Evolutionary conservation across 1,140 invertebrate genomes (phyloP), one percentile per base, ranked within the genome.

Genomic region (Diachasmimorpha longicaudata): DNA sequence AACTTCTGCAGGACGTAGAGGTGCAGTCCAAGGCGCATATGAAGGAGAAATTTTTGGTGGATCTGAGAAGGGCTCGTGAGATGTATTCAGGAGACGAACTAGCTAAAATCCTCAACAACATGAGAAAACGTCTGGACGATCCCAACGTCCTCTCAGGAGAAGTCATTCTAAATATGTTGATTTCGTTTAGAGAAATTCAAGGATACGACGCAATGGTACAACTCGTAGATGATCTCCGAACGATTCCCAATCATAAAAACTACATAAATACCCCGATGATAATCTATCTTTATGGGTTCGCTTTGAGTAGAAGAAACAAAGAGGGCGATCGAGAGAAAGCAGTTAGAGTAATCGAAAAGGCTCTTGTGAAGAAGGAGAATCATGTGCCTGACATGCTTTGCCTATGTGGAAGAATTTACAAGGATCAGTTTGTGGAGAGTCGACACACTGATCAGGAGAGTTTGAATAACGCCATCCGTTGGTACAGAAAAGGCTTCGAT

Each of bases 141-240:
- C 98, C 98, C 0, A 97, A 98, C 84, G 95, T 99, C 0, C 90
- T 99, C 5, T 98, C 96, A 16, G 95, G 96, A 19, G 98, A 99
- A 88, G 96, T 98, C 6, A 94, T 99, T 63, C 90, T 97, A 52
- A 98, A 97, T 86, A 95, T 99, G 90, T 90, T 99, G 4, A 95
- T 96, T 84, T 97, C 95, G 2, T 96, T 98, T 85, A 90, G 97
- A 75, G 97, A 98, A 85, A 94, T 97, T 82, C 86, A 95, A 92
- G 98, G 98, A 85, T 99, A 99, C 84, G 96, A 99, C 89, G 95
- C 97, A 3, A 99, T 99, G 95, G 98, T 99, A 16, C 95, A 96
- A 82, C 90, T 99, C 48, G 97, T 99, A 0, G 97, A 99, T 83
- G 98, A 99, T 89, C 90, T 99, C 36, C 94, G 95, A 84, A 95